Evolutionary conservation across 1,140 invertebrate genomes (phyloP), one percentile per base, ranked within the genome.

Genomic region (Melitaea cinxia): DNA sequence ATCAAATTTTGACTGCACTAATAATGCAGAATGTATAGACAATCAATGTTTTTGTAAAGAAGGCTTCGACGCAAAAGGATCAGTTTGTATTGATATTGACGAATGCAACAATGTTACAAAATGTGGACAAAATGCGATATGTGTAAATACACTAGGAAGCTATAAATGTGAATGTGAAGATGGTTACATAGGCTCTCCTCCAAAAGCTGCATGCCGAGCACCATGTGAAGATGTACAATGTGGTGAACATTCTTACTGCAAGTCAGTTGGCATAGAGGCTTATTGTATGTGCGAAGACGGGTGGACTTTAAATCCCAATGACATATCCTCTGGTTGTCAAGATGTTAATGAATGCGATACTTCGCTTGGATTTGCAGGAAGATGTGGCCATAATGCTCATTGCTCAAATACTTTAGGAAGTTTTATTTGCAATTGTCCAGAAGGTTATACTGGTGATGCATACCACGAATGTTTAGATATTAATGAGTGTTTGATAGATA

Each of bases 331-430:
- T 35, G 97, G 97, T 59, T 98, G 97, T 81, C 94, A 97, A 60
- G 97, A 98, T 88, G 96, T 99, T 65, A 94, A 99, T 83, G 98
- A 99, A 92, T 99, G 98, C 82, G 96, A 97, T 75, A 90, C 91
- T 30, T 83, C 93, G 9, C 93, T 95, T 75, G 96, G 96, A 56
- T 94, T 94, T 5, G 95, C 93, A 37, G 96, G 96, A 65, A 93
- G 95, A 60, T 98, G 97, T 88, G 97, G 96, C 12, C 89, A 91
- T 64, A 97, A 98, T 83, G 95, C 97, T 5, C 82, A 94, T n/a
- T 98, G 98, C 83, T 94, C 93, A 4, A 98, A 99, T 78, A 93
- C 93, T 0, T 93, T 94, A 5, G 97, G 97, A 54, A 94, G 94
- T 66, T 93, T 95, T 74, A 92, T 88, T n/a, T 98, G 96, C 70